These are phyloP conservation scores for Hydropsyche tenuis DNA, from an alignment of 1,140 invertebrate genomes.

Conservation along the genomic window DNA sequence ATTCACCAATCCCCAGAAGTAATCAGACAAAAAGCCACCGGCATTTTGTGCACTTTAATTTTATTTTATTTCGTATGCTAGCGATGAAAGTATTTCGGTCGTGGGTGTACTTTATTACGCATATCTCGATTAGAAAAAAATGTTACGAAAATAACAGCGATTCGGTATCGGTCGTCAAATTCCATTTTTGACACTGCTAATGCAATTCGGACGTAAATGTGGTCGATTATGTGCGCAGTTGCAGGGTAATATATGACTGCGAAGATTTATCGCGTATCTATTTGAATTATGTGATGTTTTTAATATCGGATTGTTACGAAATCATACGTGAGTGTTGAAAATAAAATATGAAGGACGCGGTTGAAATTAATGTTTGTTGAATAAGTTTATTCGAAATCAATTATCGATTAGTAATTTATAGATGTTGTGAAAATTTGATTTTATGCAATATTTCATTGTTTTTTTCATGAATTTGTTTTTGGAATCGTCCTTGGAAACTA, in stretches of 20 bases:
- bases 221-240: neutral
- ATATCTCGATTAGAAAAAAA: conserved; percentile 6
- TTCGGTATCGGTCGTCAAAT: conserved; percentile 18
- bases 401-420: neutral
- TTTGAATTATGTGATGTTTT: neutral
- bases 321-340: neutral
- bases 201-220: conserved; percentile 13
- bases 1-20: no score
- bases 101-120: conserved; percentile 17
- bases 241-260: no score
- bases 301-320: neutral
- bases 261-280: neutral
- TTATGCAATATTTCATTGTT: no score
- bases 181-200: conserved; percentile 17
- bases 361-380: neutral
- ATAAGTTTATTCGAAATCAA: no score
- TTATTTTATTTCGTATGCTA: no score
- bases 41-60: no score
- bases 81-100: conserved; percentile 4
- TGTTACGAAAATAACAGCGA: conserved; percentile 14
- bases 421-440: no score
- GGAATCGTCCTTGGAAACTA: no score
- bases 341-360: neutral
- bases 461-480: no score
- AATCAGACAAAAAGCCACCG: no score